A percentile compares a stretch with the other conserved stretches of the same genome.
Evolutionary conservation across 2,113 vertebrate genomes (phyloP).

Genomic region (Sterna hirundo): DNA sequence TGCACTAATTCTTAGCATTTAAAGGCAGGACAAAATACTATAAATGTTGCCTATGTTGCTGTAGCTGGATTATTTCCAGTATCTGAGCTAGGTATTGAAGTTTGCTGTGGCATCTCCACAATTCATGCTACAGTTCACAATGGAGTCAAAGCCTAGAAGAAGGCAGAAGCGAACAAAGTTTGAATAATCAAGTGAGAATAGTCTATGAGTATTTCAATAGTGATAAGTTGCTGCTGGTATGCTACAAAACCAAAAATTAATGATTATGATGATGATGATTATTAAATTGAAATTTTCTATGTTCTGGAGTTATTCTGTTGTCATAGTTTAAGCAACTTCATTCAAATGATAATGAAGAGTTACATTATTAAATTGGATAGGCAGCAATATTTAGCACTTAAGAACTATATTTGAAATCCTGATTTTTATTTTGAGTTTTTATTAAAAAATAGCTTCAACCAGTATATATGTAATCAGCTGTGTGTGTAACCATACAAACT

Average conservation of each 20-base stretch:
- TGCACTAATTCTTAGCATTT: not conserved
- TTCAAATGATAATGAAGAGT: not conserved
- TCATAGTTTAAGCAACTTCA: not conserved
- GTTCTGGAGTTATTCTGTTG: not conserved
- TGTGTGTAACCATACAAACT: not conserved
- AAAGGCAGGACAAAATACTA: not conserved
- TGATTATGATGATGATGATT: not conserved
- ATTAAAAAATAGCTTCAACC: not conserved
- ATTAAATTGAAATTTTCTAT: not conserved
- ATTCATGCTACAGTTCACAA: not conserved
- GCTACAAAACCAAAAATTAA: not conserved
- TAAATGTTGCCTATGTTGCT: not conserved
- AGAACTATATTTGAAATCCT: not conserved
- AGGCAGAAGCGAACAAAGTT: not conserved
- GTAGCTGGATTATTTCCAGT: not conserved
- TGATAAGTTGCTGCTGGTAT: not conserved
- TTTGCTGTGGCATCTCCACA: not conserved
- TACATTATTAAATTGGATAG: not conserved
- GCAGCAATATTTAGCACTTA: not conserved
- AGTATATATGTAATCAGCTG: not conserved
- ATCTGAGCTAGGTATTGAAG: not conserved
- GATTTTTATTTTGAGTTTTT: not conserved
- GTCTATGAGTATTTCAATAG: not conserved
- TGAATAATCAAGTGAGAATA: not conserved
- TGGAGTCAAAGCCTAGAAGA: not conserved